Base-by-base conservation (phyloP, 2,888 invertebrate species). In the Drepana falcataria region DNA sequence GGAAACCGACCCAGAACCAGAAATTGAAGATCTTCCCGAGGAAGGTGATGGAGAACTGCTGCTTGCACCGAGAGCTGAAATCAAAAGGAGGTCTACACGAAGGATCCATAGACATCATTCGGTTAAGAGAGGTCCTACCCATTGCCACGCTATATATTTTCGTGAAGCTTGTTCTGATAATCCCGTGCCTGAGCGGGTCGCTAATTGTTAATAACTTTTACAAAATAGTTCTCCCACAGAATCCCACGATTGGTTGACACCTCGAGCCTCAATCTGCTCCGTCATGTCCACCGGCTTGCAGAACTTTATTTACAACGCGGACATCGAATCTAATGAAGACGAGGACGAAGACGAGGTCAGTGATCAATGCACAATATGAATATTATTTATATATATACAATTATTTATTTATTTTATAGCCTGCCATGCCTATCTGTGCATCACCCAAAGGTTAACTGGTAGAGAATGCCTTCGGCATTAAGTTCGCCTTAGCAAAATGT, bases 161-260 rank as follows among this genome's bases (percentile, higher is more conserved):
- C n/a, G n/a, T n/a, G n/a, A n/a, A n/a, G n/a, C n/a, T n/a, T n/a
- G n/a, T 1, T 35, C 49, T 41, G 35, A 21, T n/a, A 4, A 37
- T 37, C 4, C 6, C 33, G 6, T 33, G 7, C 4, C n/a, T 48
- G 35, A 35, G n/a, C 3, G 9, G 47, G n/a, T 35, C n/a, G 35
- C 9, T 37, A 9, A n/a, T 9, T 47, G n/a, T n/a, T n/a, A n/a
- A n/a, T n/a, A n/a, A n/a, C n/a, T n/a, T n/a, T n/a, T n/a, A n/a
- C n/a, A n/a, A n/a, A n/a, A n/a, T n/a, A n/a, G n/a, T n/a, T 47
- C 56, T 52, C 54, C 51, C 63, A 35, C 67, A 90, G 89, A 88
- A 34, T 83, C 88, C 2, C 85, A 82, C 37, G 90, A 89, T 57
- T 90, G 90, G 90, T 81, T 89, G 81, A 87, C 89, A 1, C 90